Evolutionary conservation across 2,797 vertebrate species (phyloP), one percentile per base, ranked within the genome.

Genomic region (Telmatherina bonti): DNA sequence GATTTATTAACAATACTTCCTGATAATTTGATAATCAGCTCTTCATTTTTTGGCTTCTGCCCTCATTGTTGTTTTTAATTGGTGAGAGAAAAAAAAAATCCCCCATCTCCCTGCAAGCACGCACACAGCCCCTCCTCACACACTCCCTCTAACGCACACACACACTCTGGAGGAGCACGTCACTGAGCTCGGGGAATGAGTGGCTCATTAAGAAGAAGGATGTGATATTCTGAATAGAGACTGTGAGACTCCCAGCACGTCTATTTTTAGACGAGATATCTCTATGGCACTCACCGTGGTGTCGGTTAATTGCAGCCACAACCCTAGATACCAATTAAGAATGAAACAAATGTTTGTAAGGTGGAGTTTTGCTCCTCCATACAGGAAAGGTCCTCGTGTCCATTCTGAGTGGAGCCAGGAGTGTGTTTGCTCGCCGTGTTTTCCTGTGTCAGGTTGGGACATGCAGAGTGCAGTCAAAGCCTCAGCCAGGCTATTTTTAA

Each of bases 161-260:
- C 88, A 85, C 89, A 85, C 89, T 82, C 68, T 53, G 83, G 86
- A 89, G 87, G 72, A 87, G 85, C 72, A 78, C 93, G 88, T 94
- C 93, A 94, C 89, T 26, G 91, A 91, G 93, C 93, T 89, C 62
- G 38, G 93, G 93, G 94, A 93, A 88, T 91, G 88, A 85, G 91
- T 88, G 86, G 89, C 93, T 95, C 94, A 95, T 95, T 95, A 95
- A 93, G 91, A 89, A 93, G 92, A 93, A 94, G 92, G 92, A 93
- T 94, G 94, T 92, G 92, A 95, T 94, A 93, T 95, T 95, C 93
- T 95, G 93, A 95, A 94, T 92, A 92, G 92, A 94, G 94, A 95
- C 93, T 93, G 91, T 92, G 94, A 94, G 94, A 94, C 93, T 95
- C 92, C 92, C 90, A 93, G 91, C 90, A 89, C 88, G 31, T 90